Percentiles rank a stretch among this genome's conserved stretches.
Evolutionary conservation across 2,113 vertebrate genomes (phyloP).

Genomic region (Neopipo cinnamomea): DNA sequence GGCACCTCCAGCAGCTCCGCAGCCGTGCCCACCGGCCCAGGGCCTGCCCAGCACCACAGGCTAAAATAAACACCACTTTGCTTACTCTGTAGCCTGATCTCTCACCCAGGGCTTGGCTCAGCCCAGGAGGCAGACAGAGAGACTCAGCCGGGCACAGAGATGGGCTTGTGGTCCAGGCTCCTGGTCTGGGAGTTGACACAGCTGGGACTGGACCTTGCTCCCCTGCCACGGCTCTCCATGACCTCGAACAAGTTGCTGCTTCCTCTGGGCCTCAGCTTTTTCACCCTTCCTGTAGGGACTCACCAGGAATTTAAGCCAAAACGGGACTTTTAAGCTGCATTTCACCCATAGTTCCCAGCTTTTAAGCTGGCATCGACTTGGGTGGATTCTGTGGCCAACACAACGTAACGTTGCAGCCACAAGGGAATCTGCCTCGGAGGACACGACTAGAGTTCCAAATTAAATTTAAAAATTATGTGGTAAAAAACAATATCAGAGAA

Average conservation of each 20-base stretch:
- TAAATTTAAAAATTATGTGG: neutral
- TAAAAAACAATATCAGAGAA: neutral
- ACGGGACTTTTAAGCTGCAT: neutral
- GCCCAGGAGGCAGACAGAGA: conserved; percentile 50
- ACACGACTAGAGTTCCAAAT: neutral
- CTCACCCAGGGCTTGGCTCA: neutral
- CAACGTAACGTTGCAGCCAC: neutral
- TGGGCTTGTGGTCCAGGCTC: conserved; percentile 30
- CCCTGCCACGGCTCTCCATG: neutral
- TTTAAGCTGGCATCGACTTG: neutral
- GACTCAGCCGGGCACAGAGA: conserved; percentile 8
- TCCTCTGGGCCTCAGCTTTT: neutral
- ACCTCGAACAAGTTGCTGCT: neutral
- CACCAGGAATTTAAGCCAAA: neutral
- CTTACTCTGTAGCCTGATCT: conserved; percentile 48
- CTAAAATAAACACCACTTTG: conserved; percentile 55
- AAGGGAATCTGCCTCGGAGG: neutral
- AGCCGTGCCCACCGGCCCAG: neutral
- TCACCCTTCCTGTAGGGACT: neutral
- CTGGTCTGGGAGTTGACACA: conserved; percentile 47
- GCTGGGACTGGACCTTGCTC: neutral
- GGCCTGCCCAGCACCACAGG: neutral
- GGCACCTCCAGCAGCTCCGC: neutral
- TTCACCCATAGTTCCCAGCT: neutral
- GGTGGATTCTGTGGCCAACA: neutral